Evolutionary conservation across 30 jellyfish, hydroid and myxozoan species (phyloP), one percentile per base, ranked within the genome.

Genomic region (Aurelia aurita): DNA sequence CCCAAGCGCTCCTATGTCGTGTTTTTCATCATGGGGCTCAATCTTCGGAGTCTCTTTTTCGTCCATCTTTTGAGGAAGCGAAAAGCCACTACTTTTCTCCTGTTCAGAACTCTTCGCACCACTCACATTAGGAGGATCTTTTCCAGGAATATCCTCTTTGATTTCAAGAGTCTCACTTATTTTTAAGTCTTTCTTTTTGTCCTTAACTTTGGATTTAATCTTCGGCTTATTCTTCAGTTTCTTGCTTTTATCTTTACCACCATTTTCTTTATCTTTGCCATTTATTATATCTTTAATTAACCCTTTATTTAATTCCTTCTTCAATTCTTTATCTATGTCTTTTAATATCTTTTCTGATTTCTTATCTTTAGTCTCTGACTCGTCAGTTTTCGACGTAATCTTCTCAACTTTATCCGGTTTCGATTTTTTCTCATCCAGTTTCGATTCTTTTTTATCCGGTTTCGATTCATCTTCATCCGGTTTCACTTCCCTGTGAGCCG

Each of bases 21-120:
- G 79, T 25, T 20, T 45, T 19, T 62, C 74, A 64, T 80, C 67
- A 46, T 62, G 79, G 44, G 72, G 82, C 72, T 82, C 91, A 5
- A 82, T 68, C 26, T 68, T 82, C 9, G 85, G 85, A 16, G 76
- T 70, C 72, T 82, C 91, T 54, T 39, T 82, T 15, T 82, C 85
- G 49, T 82, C 91, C 6, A 28, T 35, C 19, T 39, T 49, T 29
- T 67, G 57, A 18, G 58, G 79, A 2, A 22, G 20, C 14, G 73
- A 61, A 22, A 14, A 31, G 32, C 3, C 32, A 44, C 55, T 23
- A 47, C 47, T 72, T 47, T 47, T 28, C 43, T 29, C 34, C 16
- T 51, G 65, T 32, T 22, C 35, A 18, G 69, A 77, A 6, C 47
- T 14, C 1, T 80, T 80, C 1, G 12, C 74, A 21, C 14, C 74